A percentile compares a stretch with the other conserved stretches of the same genome.
Conservation (phyloP, 2,113 vertebrate genomes). For the Thymallus thymallus region DNA sequence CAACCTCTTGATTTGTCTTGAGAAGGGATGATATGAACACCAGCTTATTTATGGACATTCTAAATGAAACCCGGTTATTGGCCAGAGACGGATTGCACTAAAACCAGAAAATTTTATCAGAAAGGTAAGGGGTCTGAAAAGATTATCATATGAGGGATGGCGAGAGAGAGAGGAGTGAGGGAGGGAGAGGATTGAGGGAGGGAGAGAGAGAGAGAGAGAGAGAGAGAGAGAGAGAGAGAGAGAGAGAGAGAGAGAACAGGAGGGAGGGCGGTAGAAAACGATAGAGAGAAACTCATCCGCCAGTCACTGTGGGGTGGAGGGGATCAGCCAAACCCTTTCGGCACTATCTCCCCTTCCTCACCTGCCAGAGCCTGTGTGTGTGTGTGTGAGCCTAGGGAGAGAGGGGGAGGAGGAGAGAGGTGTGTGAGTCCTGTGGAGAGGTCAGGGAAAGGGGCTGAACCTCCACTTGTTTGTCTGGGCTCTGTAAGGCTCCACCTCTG, state of each 20-base stretch:
- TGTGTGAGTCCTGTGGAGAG: slow-evolving; percentile 56
- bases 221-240: slow-evolving; percentile 60
- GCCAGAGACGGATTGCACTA: slow-evolving; percentile 75
- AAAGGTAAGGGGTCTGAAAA: slow-evolving; percentile 77
- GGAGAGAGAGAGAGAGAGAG: too few species aligned
- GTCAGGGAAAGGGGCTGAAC: slow-evolving; percentile 62
- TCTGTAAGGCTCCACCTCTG: slow-evolving; percentile 40
- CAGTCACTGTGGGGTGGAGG: slow-evolving; percentile 57
- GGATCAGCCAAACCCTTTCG: slow-evolving; percentile 61
- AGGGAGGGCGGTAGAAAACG: slow-evolving; percentile 52
- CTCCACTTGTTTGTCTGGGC: slow-evolving; percentile 52
- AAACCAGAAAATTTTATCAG: slow-evolving; percentile 79
- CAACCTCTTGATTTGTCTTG: slow-evolving; percentile 42
- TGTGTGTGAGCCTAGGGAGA: slow-evolving; percentile 19
- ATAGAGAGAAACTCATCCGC: slow-evolving; percentile 66
- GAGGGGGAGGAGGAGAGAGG: slow-evolving; percentile 19
- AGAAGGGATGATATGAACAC: slow-evolving; percentile 47
- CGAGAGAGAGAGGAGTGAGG: slow-evolving; percentile 1
- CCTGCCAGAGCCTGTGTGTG: slow-evolving; percentile 53
- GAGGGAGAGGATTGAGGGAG: too few species aligned
- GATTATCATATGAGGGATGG: slow-evolving; percentile 71
- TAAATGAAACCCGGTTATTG: slow-evolving; percentile 68
- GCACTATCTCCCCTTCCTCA: slow-evolving; percentile 63
- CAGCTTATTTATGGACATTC: slow-evolving; percentile 57
- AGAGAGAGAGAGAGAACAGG: slow-evolving; percentile 36